A percentile compares a stretch with the other conserved stretches of the same genome.
These are phyloP conservation scores for Rissa tridactyla DNA, from an alignment of 2,113 vertebrate genomes.

Conservation along the genomic window DNA sequence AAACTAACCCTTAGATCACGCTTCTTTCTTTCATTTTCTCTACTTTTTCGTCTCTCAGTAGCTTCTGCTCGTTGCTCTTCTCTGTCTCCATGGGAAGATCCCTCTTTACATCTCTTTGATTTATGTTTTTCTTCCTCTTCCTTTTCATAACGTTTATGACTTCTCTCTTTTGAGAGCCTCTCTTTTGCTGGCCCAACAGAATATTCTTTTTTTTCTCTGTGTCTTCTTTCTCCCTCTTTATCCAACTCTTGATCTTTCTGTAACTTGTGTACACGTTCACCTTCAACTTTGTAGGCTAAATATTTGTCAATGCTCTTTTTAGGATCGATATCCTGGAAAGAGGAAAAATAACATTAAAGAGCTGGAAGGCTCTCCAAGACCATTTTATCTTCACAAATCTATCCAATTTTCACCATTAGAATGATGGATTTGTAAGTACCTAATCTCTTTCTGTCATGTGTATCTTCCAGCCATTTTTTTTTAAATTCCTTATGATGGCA, in stretches of 20 bases:
- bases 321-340: slow-evolving; percentile 35
- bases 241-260: slow-evolving; percentile 41
- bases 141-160: neutral
- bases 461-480: neutral
- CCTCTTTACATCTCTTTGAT: slow-evolving; percentile 55
- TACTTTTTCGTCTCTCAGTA: slow-evolving; percentile 17
- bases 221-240: slow-evolving; percentile 58
- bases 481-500: neutral
- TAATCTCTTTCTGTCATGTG: neutral
- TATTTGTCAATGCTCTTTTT: slow-evolving; percentile 41
- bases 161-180: slow-evolving; percentile 32
- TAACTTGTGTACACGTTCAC: slow-evolving; percentile 16
- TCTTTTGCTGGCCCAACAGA: slow-evolving; percentile 43
- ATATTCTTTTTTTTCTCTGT: slow-evolving; percentile 55
- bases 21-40: slow-evolving; percentile 34
- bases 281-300: slow-evolving; percentile 39
- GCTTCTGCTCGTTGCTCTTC: slow-evolving; percentile 38
- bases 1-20: slow-evolving; percentile 68
- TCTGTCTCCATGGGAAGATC: neutral
- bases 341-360: neutral
- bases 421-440: neutral
- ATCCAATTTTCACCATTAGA: neutral
- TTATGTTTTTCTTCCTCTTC: slow-evolving; percentile 46
- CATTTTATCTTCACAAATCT: neutral
- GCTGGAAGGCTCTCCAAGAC: neutral